Evolutionary conservation across 2,888 invertebrate genomes (phyloP).

Genomic region (Mythimna ferrago): DNA sequence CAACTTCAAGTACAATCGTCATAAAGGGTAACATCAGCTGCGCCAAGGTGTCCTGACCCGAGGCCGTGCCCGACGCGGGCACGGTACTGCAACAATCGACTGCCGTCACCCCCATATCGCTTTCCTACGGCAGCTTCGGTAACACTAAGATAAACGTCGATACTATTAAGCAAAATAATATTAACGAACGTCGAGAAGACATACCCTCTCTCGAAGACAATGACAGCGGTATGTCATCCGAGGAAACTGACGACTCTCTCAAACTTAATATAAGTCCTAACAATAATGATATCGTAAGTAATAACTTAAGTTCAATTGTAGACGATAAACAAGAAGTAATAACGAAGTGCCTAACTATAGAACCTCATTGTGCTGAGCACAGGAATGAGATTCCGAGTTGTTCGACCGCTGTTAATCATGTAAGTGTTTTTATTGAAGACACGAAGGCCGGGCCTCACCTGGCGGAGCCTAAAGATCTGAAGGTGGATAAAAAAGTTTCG

Average conservation of each 20-base stretch:
- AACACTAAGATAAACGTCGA: conserved; percentile 75
- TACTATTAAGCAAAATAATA: conserved; percentile 65
- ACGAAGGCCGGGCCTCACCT: conserved; percentile 66
- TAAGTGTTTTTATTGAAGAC: conserved; percentile 76
- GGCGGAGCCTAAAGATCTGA: conserved; percentile 65
- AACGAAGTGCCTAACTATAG: conserved; percentile 87
- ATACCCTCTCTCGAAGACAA: conserved; percentile 67
- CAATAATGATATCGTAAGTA: conserved; percentile 72
- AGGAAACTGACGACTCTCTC: conserved; percentile 85
- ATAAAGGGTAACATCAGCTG: conserved; percentile 81
- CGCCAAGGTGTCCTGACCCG: conserved; percentile 85
- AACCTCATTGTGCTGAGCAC: conserved; percentile 79
- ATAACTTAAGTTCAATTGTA: conserved; percentile 71
- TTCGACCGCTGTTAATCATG: conserved; percentile 81
- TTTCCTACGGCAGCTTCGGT: conserved; percentile 84
- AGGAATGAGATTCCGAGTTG: conserved; percentile 89
- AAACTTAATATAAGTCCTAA: conserved; percentile 76
- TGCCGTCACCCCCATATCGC: conserved; percentile 69
- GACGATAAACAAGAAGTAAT: conserved; percentile 75
- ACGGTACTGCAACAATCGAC: conserved; percentile 73
- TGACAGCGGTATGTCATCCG: conserved; percentile 88
- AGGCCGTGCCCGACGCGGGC: conserved; percentile 87
- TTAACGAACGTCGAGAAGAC: conserved; percentile 64
- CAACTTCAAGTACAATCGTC: conserved; percentile 78
- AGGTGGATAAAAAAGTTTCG: conserved; percentile 69